Evolutionary conservation across 53 echinoderm and acorn worm species (phyloP).

Genomic region (Crossaster papposus): DNA sequence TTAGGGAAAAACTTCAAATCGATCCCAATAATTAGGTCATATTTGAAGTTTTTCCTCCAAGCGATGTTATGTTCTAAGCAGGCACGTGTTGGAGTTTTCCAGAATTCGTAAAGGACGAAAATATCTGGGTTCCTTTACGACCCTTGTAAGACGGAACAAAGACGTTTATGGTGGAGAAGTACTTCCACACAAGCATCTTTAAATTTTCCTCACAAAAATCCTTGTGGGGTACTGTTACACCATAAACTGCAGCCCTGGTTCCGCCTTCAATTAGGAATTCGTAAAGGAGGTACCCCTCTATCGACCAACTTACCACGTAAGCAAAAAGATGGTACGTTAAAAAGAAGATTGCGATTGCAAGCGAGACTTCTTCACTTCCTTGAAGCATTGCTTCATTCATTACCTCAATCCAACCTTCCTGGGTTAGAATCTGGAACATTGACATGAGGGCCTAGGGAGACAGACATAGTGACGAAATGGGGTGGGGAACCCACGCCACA

Average conservation of each 20-base stretch:
- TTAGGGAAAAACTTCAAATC: constrained; percentile 5
- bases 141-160: neutral
- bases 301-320: constrained; percentile 62
- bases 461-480: neutral
- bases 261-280: neutral
- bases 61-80: constrained; percentile 20
- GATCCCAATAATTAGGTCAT: neutral
- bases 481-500: constrained; percentile 32
- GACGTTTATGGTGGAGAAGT: neutral
- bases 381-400: constrained; percentile 53
- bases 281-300: neutral
- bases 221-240: neutral
- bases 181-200: neutral
- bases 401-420: constrained; percentile 74
- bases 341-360: constrained; percentile 58
- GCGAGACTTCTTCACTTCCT: neutral
- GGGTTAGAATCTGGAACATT: constrained; percentile 79
- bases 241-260: constrained; percentile 15
- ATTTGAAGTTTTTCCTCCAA: constrained; percentile 17
- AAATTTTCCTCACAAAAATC: neutral
- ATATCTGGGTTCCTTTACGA: neutral
- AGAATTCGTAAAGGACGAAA: constrained; percentile 17
- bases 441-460: constrained; percentile 65
- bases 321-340: constrained; percentile 70
- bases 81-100: constrained; percentile 26